Conservation (phyloP, 37 sponge, comb jelly and placozoan genomes). For the Tethya wilhelma region DNA sequence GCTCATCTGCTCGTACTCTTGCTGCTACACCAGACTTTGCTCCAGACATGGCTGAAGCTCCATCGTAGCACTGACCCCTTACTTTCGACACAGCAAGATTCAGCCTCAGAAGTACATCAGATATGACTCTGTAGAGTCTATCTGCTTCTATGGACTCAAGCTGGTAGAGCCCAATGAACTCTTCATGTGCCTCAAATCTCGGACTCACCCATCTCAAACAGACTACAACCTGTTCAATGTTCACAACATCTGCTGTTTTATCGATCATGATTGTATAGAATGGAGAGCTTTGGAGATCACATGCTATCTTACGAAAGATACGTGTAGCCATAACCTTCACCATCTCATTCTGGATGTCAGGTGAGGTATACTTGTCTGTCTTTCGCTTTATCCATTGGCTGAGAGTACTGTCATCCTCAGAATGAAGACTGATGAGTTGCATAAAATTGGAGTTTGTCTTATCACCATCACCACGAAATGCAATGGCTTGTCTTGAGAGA, state of each 20-base stretch:
- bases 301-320: too few species aligned
- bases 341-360: slow-evolving; percentile 64
- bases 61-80: slow-evolving; percentile 73
- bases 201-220: slow-evolving; percentile 68
- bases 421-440: slow-evolving; percentile 23
- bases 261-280: slow-evolving; percentile 72
- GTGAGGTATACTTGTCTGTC: slow-evolving; percentile 53
- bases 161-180: too few species aligned
- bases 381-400: slow-evolving; percentile 32
- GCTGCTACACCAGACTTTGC: slow-evolving; percentile 48
- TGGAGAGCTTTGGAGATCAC: too few species aligned
- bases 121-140: slow-evolving; percentile 7
- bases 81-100: slow-evolving; percentile 61
- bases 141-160: slow-evolving; percentile 33
- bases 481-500: slow-evolving; percentile 45
- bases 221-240: slow-evolving; percentile 69
- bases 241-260: slow-evolving; percentile 76
- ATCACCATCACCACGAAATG: slow-evolving; percentile 55
- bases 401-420: slow-evolving; percentile 29
- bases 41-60: slow-evolving; percentile 59
- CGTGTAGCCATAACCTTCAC: too few species aligned
- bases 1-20: slow-evolving; percentile 34
- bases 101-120: slow-evolving; percentile 45
- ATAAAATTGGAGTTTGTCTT: slow-evolving; percentile 47
- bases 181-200: slow-evolving; percentile 40